phyloP scores from a whole-genome alignment of 2,113 vertebrate species.

The Tonatia bakeri region DNA sequence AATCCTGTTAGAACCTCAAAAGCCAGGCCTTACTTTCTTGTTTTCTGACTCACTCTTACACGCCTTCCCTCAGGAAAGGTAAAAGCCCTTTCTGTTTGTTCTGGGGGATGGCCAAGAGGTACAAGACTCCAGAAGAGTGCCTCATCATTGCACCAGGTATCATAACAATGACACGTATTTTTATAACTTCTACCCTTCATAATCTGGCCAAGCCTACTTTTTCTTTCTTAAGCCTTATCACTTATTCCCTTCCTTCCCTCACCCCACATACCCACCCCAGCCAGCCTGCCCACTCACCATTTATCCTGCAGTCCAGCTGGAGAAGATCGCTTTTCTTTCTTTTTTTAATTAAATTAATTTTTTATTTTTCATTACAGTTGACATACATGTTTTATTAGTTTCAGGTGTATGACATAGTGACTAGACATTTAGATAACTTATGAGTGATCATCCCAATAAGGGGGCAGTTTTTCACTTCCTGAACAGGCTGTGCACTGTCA shows the following conservation, averaged over 20 bases:
- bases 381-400: background rate
- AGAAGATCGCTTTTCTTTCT: background rate
- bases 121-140: background rate
- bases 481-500: background rate
- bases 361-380: background rate
- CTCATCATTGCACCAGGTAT: background rate
- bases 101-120: background rate
- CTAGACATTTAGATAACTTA: background rate
- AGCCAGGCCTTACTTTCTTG: background rate
- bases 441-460: background rate
- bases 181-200: background rate
- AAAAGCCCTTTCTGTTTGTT: background rate
- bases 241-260: background rate
- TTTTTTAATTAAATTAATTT: no score
- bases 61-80: background rate
- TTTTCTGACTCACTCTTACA: background rate
- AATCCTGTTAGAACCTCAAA: background rate
- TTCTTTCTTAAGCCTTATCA: background rate
- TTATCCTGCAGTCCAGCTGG: background rate
- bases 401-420: background rate
- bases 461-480: background rate
- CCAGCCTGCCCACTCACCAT: background rate
- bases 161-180: background rate
- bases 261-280: fast-evolving
- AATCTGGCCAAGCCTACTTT: background rate